Base-by-base conservation (phyloP, 2,888 invertebrate species). In the Diloba caeruleocephala region DNA sequence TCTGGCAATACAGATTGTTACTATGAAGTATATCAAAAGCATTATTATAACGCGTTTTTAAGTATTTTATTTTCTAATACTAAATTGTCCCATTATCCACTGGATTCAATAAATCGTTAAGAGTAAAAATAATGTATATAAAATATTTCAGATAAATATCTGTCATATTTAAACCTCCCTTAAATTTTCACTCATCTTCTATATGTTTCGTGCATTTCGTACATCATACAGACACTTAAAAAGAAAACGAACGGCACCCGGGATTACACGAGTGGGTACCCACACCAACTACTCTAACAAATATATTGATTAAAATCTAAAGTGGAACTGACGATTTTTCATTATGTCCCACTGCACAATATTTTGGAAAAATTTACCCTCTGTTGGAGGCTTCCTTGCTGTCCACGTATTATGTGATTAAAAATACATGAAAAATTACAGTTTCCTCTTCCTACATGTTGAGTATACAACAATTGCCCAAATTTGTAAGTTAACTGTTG, bases 191-290 rank as follows among this genome's bases (percentile, higher is more conserved):
- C 81, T 87, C 95, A 96, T 96, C 96, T 96, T 96, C 96, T 96
- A 96, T 95, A 96, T 95, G 96, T 96, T 96, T 96, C 96, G 96
- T 96, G 96, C 96, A 96, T 96, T 96, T 96, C 96, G 94, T 96
- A 96, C 95, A 96, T 96, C 95, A 96, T 96, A 96, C 96, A 96
- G 96, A 95, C 92, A 92, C 87, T 86, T 89, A 75, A 83, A 82
- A 84, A 82, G 78, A 84, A 91, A 92, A 87, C 89, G 85, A 93
- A 92, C 87, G 94, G 92, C 91, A 93, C 93, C 94, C 93, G 67
- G 81, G 88, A 89, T 90, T 93, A 94, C 88, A 94, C 82, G 87
- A 83, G 67, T 79, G 93, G 93, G 91, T 88, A 89, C 92, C 92
- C 81, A 92, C 91, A 92, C 91, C 89, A 78, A 93, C 94, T 94